A percentile compares a stretch with the other conserved stretches of the same genome.
Conservation (phyloP, 2,113 vertebrate species). For the Meles meles region DNA sequence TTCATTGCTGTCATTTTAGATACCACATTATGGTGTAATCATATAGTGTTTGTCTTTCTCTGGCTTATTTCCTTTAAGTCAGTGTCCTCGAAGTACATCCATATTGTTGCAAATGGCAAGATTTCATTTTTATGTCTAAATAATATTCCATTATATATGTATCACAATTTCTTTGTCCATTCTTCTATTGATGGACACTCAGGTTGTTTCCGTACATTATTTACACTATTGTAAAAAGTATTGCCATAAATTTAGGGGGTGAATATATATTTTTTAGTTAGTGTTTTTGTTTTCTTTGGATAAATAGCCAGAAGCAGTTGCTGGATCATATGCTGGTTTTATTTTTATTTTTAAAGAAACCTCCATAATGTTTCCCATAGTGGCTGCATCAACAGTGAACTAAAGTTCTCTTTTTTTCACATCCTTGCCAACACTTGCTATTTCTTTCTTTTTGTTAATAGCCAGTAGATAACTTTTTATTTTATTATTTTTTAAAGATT, state of each 20-base stretch:
- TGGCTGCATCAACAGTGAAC: not conserved
- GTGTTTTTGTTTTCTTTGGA: not conserved
- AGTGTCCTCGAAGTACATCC: not conserved
- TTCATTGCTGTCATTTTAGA: not conserved
- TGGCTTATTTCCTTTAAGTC: not conserved
- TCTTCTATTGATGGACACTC: not conserved
- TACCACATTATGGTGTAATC: not conserved
- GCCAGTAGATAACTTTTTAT: not conserved
- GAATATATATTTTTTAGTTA: not conserved
- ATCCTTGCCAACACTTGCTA: not conserved
- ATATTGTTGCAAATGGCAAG: not conserved
- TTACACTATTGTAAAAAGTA: not conserved
- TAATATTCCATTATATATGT: not conserved
- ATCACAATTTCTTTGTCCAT: not conserved
- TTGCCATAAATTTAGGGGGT: not conserved
- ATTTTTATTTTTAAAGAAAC: not conserved
- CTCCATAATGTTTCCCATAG: not conserved
- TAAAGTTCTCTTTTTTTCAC: not conserved
- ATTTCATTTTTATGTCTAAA: not conserved
- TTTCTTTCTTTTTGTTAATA: not conserved
- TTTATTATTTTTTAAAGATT: too few species aligned
- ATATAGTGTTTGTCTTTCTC: not conserved
- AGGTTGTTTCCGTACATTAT: not conserved
- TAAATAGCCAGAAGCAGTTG: not conserved
- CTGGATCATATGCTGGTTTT: not conserved